Percentiles rank a stretch among this genome's conserved stretches.
phyloP scores from a whole-genome alignment of 2,797 vertebrate genomes.

The Moxostoma hubbsi region DNA sequence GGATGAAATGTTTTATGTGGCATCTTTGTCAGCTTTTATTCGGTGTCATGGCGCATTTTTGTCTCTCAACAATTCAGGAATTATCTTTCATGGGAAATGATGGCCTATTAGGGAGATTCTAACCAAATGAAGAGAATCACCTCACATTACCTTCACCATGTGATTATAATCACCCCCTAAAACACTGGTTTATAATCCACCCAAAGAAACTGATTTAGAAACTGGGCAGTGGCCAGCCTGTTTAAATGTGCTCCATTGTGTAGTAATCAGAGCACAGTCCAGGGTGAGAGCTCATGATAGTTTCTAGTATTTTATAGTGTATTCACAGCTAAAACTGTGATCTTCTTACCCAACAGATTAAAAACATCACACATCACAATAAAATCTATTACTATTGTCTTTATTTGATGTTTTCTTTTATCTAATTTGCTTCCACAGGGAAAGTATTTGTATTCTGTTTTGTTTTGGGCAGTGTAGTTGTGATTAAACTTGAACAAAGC shows the following conservation, averaged over 20 bases:
- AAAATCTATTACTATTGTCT: not conserved
- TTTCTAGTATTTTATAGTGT: slow-evolving; percentile 25
- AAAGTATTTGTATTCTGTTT: too few species aligned
- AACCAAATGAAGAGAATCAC: slow-evolving; percentile 1
- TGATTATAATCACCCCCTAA: slow-evolving; percentile 30
- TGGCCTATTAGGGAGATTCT: not conserved
- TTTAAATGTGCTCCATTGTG: slow-evolving; percentile 51
- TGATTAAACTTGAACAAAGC: not conserved
- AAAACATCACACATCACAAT: not conserved
- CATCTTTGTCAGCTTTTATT: not conserved
- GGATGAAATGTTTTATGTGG: not conserved
- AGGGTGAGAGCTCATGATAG: slow-evolving; percentile 46
- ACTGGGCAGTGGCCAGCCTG: slow-evolving; percentile 22
- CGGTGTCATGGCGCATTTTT: not conserved
- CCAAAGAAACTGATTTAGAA: slow-evolving; percentile 33
- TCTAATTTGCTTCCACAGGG: too few species aligned
- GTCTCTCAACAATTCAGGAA: not conserved
- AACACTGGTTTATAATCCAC: slow-evolving; percentile 42
- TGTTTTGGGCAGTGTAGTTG: not conserved
- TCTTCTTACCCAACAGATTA: not conserved
- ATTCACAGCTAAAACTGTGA: slow-evolving; percentile 3
- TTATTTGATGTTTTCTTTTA: too few species aligned
- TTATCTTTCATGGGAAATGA: not conserved
- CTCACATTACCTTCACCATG: slow-evolving; percentile 19
- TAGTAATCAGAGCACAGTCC: slow-evolving; percentile 29